These are phyloP conservation scores for Palythoa heliodiscus DNA, from an alignment of 92 coral and sea anemone genomes.

Conservation along the genomic window DNA sequence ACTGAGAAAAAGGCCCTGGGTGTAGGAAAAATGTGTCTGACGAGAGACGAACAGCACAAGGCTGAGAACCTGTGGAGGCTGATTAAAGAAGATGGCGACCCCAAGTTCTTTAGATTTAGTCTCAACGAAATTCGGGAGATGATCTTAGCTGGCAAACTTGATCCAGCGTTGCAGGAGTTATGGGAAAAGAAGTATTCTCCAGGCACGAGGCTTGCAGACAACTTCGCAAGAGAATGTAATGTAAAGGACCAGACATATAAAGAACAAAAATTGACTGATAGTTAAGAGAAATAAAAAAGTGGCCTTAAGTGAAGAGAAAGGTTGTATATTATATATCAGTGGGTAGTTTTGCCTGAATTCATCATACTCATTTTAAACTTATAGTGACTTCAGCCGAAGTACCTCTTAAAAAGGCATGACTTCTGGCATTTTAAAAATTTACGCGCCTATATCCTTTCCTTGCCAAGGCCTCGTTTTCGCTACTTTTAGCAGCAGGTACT, in stretches of 20 bases:
- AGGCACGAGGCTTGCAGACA: conserved; percentile 36
- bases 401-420: too few species aligned
- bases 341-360: too few species aligned
- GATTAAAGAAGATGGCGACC: conserved; percentile 51
- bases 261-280: not conserved
- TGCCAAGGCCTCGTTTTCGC: too few species aligned
- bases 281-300: not conserved
- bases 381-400: too few species aligned
- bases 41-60: conserved; percentile 59
- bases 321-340: not conserved
- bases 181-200: conserved; percentile 60
- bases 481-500: too few species aligned
- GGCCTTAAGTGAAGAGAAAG: not conserved
- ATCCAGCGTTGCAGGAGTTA: conserved; percentile 65
- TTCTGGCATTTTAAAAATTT: too few species aligned
- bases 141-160: conserved; percentile 65
- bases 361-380: too few species aligned
- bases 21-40: conserved; percentile 65
- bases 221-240: conserved; percentile 59
- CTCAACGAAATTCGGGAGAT: conserved; percentile 80
- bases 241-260: conserved; percentile 40
- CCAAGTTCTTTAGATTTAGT: conserved; percentile 55
- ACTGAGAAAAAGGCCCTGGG: conserved; percentile 63
- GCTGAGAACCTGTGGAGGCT: conserved; percentile 69
- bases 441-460: too few species aligned